phyloP scores from a whole-genome alignment of 2,113 vertebrate genomes.

The Oryzias curvinotus region DNA sequence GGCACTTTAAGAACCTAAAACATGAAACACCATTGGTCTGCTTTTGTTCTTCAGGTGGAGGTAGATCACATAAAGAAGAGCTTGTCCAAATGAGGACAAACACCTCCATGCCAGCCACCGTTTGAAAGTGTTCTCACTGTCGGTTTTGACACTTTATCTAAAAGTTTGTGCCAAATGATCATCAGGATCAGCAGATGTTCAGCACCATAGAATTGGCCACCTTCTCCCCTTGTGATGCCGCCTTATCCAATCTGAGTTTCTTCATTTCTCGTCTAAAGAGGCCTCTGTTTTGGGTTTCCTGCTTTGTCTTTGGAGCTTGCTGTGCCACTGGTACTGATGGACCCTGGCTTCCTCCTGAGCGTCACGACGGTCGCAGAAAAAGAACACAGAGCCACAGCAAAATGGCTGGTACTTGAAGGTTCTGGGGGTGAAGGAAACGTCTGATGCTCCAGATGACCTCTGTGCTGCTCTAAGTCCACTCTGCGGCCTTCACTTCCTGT shows the following conservation, averaged over 20 bases:
- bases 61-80: slow-evolving; percentile 97
- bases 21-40: neutral
- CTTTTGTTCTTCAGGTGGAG: slow-evolving; percentile 84
- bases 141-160: slow-evolving; percentile 78
- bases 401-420: slow-evolving; percentile 89
- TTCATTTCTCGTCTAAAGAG: slow-evolving; percentile 33
- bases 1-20: too few species aligned
- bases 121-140: slow-evolving; percentile 75
- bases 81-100: slow-evolving; percentile 87
- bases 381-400: slow-evolving; percentile 41
- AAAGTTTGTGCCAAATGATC: slow-evolving; percentile 93
- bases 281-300: slow-evolving; percentile 55
- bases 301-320: slow-evolving; percentile 32
- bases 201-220: slow-evolving; percentile 37
- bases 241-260: slow-evolving; percentile 61
- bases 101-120: slow-evolving; percentile 31
- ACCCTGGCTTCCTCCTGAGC: slow-evolving; percentile 23
- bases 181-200: slow-evolving; percentile 40
- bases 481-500: slow-evolving; percentile 68
- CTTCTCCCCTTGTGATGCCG: slow-evolving; percentile 14
- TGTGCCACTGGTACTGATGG: slow-evolving; percentile 47
- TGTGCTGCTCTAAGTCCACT: slow-evolving; percentile 80
- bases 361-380: slow-evolving; percentile 40
- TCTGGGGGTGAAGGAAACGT: slow-evolving; percentile 40
- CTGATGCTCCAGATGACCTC: slow-evolving; percentile 83